A percentile compares a stretch with the other conserved stretches of the same genome.
Evolutionary conservation across 2,888 invertebrate species (phyloP).

Genomic region (Macrosoma leucophasiata): DNA sequence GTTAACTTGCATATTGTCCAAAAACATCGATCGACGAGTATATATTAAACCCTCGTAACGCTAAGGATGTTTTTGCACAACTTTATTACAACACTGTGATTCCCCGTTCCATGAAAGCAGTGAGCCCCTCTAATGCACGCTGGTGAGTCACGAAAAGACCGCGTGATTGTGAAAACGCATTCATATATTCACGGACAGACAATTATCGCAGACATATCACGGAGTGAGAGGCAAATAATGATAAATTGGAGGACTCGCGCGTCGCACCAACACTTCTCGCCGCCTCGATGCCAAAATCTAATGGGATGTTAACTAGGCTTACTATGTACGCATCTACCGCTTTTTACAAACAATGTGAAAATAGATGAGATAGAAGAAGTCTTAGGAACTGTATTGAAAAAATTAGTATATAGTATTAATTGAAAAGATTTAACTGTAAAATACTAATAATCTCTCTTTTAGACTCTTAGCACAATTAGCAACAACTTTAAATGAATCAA

Average conservation of each 20-base stretch:
- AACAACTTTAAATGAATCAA: too few species aligned
- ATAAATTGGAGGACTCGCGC: constrained; percentile 49
- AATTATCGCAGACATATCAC: constrained; percentile 53
- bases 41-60: too few species aligned
- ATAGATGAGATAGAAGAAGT: too few species aligned
- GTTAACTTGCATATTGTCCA: constrained; percentile 36
- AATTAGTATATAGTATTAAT: too few species aligned
- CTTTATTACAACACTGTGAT: constrained; percentile 35
- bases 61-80: constrained; percentile 51
- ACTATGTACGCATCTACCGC: too few species aligned
- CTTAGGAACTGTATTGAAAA: too few species aligned
- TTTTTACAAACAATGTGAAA: too few species aligned
- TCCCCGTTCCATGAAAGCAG: constrained; percentile 68
- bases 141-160: constrained; percentile 51
- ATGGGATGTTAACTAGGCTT: too few species aligned
- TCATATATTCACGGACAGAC: constrained; percentile 46
- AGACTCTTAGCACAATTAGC: too few species aligned
- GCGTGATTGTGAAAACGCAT: constrained; percentile 58
- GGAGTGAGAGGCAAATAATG: constrained; percentile 65
- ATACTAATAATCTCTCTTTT: too few species aligned
- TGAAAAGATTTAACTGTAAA: too few species aligned
- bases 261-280: constrained; percentile 62
- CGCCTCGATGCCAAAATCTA: constrained; percentile 37
- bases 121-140: constrained; percentile 65
- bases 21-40: constrained; percentile 40